A percentile compares a stretch with the other conserved stretches of the same genome.
Conservation (phyloP, 1,140 invertebrate genomes). For the Musca vetustissima region DNA sequence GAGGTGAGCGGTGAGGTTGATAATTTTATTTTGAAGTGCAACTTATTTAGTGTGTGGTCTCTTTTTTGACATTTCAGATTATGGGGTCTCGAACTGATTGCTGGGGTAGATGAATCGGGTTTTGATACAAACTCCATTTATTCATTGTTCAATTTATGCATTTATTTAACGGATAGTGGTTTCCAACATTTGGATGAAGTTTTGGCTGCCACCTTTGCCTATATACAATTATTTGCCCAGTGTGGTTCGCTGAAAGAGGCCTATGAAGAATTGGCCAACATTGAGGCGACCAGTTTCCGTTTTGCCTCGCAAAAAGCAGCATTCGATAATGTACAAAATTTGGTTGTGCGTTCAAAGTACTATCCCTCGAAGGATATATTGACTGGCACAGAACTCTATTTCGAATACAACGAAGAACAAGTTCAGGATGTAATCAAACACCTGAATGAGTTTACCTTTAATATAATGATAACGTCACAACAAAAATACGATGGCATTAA, state of each 20-base stretch:
- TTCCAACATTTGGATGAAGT: conserved; percentile 69
- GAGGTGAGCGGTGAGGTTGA: conserved; percentile 58
- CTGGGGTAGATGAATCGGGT: conserved; percentile 73
- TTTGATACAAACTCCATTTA: conserved; percentile 75
- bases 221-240: conserved; percentile 69
- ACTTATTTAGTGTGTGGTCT: not conserved
- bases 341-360: conserved; percentile 79
- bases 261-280: conserved; percentile 58
- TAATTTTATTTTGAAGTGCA: not conserved
- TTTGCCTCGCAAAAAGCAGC: conserved; percentile 70
- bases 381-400: conserved; percentile 71
- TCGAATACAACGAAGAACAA: conserved; percentile 74
- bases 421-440: conserved; percentile 68
- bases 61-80: conserved; percentile 59
- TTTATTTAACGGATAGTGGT: conserved; percentile 80
- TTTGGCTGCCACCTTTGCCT: conserved; percentile 70
- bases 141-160: conserved; percentile 71
- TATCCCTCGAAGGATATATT: conserved; percentile 78
- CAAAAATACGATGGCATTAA: conserved; percentile 61
- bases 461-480: conserved; percentile 69
- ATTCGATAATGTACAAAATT: conserved; percentile 75
- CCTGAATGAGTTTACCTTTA: conserved; percentile 72
- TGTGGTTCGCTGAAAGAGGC: conserved; percentile 62
- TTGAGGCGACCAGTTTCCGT: conserved; percentile 71
- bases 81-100: conserved; percentile 80